Evolutionary conservation across 1,140 invertebrate species (phyloP).

Genomic region (Trichonephila clavata): DNA sequence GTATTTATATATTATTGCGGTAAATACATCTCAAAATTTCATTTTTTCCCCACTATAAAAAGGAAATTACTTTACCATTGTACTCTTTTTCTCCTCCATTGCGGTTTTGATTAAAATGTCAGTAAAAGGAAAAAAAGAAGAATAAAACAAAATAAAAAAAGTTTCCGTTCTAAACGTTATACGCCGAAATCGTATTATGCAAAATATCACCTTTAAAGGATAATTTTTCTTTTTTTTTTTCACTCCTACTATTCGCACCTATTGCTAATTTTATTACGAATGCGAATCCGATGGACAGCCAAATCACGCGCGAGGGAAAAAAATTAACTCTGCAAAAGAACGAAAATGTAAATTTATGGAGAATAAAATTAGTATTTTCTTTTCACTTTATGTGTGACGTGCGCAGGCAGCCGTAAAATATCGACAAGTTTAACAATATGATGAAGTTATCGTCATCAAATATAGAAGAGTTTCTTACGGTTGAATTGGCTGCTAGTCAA

Average conservation of each 20-base stretch:
- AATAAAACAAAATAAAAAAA: not conserved
- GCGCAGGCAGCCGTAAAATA: not conserved
- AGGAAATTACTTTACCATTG: not conserved
- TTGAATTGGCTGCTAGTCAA: conserved; percentile 19
- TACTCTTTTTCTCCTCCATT: not conserved
- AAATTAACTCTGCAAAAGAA: not conserved
- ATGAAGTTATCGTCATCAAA: conserved; percentile 51
- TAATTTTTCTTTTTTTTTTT: conserved; percentile 26
- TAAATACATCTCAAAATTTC: not conserved
- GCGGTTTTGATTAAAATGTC: not conserved
- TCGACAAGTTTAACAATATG: conserved; percentile 58
- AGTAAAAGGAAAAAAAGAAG: not conserved
- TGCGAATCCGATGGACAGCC: conserved; percentile 1
- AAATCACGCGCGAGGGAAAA: not conserved
- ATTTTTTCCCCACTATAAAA: not conserved
- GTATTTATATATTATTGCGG: not conserved
- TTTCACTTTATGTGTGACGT: not conserved
- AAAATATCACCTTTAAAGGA: conserved; percentile 40
- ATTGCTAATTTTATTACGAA: conserved; percentile 11
- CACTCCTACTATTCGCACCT: not conserved
- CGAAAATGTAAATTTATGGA: conserved; percentile 43
- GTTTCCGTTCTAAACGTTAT: not conserved
- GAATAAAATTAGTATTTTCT: conserved; percentile 43
- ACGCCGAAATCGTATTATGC: conserved; percentile 33
- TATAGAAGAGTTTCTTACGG: not conserved